Conservation (phyloP, 2,113 vertebrate species). For the Myotis brandtii region DNA sequence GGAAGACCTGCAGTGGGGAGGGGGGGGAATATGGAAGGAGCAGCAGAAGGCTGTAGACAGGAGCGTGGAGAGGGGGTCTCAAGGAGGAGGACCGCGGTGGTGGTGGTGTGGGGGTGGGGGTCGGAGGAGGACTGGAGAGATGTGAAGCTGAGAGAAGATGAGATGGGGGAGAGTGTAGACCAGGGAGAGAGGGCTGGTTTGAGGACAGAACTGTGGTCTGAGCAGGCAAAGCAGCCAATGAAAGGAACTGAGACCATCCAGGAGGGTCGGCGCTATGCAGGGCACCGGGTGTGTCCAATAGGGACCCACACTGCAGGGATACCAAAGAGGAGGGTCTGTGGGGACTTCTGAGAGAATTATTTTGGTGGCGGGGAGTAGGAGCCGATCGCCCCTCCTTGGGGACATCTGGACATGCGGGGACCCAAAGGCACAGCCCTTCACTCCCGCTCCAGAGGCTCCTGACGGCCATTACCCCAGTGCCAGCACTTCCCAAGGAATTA, state of each 20-base stretch:
- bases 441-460: not conserved
- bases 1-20: not conserved
- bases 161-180: not conserved
- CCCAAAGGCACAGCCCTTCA: not conserved
- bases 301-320: fast-evolving
- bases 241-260: not conserved
- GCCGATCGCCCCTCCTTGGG: not conserved
- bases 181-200: not conserved
- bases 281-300: not conserved
- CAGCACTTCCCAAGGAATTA: not conserved
- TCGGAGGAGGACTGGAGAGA: not conserved
- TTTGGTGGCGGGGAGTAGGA: not conserved
- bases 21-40: not conserved
- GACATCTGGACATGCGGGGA: not conserved
- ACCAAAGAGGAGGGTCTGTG: not conserved
- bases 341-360: not conserved
- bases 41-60: not conserved
- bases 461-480: not conserved
- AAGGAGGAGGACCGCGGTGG: not conserved
- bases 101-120: not conserved
- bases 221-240: not conserved
- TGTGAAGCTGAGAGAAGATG: not conserved
- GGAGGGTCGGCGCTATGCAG: not conserved
- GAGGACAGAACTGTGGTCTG: not conserved
- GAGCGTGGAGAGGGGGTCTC: not conserved